A percentile compares a stretch with the other conserved stretches of the same genome.
phyloP scores from a whole-genome alignment of 2,888 invertebrate species.

The Portevinia maculata region DNA sequence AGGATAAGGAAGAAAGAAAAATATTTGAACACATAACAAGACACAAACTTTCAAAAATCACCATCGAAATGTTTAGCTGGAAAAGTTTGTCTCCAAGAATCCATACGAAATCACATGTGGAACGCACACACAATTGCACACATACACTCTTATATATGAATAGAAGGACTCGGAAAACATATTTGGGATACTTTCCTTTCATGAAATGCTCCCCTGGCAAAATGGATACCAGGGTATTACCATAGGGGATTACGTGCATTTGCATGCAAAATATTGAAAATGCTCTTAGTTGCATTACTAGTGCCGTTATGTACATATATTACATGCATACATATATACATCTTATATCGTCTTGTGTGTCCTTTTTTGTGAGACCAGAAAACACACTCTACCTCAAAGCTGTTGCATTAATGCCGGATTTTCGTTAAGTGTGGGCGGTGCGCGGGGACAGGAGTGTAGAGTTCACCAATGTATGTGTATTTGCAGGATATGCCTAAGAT shows the following conservation, averaged over 20 bases:
- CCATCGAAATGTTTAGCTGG: conserved; percentile 58
- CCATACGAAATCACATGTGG: neutral
- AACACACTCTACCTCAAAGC: conserved; percentile 34
- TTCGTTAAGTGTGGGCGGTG: conserved; percentile 37
- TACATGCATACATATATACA: neutral
- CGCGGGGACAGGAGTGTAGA: neutral
- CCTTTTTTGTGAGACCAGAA: conserved; percentile 33
- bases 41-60: conserved; percentile 52
- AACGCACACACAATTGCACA: conserved; percentile 12
- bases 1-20: neutral
- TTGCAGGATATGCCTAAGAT: conserved; percentile 62
- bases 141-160: conserved; percentile 1
- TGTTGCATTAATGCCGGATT: conserved; percentile 54
- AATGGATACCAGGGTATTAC: conserved; percentile 70
- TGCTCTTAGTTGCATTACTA: conserved; percentile 39
- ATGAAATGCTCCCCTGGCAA: conserved; percentile 61
- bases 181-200: conserved; percentile 63
- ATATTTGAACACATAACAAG: neutral
- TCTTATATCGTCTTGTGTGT: conserved; percentile 16
- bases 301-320: neutral
- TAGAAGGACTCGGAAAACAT: conserved; percentile 58
- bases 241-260: conserved; percentile 70
- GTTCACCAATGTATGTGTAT: conserved; percentile 10
- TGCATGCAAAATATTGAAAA: conserved; percentile 69
- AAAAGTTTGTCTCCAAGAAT: conserved; percentile 26